Base-by-base conservation (phyloP, 2,888 invertebrate genomes). In the Tetanocera ferruginea region DNA sequence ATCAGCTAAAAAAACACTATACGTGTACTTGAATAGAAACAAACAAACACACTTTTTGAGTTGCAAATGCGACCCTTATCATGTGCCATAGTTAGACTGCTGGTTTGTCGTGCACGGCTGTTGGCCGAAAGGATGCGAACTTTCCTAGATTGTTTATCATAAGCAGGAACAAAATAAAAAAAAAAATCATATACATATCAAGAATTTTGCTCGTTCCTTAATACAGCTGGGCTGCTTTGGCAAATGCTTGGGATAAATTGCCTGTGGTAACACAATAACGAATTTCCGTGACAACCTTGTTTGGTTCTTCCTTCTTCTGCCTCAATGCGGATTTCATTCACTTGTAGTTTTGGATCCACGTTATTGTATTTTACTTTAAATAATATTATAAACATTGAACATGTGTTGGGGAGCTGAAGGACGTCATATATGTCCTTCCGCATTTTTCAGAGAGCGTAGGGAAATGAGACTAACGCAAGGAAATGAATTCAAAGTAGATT, bases 221-320 rank as follows among this genome's bases (percentile, higher is more conserved):
- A 52, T 52, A n/a, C 55, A 43, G 9, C 25, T 43, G 19, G 43
- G 60, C 62, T 62, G 55, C 34, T 31, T 25, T 52, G 19, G 51
- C 31, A 43, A 49, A 49, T 9, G 23, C 17, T 14, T 17, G n/a
- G 55, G 67, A 83, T 83, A 86, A 84, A 85, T 87, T 84, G 86
- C 86, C 86, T 87, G 86, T 86, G 87, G 86, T 87, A 86, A 86
- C 86, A 86, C 86, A 86, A 87, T 86, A 86, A 86, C 87, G 86
- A 86, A 86, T 86, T 86, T 87, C 86, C 86, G 86, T 85, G 86
- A 84, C 84, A 87, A 87, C 87, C 83, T 85, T 85, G 83, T 83
- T 82, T 83, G 80, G 80, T 81, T 80, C 79, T 55, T 76, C 62
- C 70, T 80, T 80, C 57, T 80, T 80, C 71, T 79, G 80, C 80